Conservation (phyloP, 2,797 vertebrate genomes). For the Acestrorhynchus altus region DNA sequence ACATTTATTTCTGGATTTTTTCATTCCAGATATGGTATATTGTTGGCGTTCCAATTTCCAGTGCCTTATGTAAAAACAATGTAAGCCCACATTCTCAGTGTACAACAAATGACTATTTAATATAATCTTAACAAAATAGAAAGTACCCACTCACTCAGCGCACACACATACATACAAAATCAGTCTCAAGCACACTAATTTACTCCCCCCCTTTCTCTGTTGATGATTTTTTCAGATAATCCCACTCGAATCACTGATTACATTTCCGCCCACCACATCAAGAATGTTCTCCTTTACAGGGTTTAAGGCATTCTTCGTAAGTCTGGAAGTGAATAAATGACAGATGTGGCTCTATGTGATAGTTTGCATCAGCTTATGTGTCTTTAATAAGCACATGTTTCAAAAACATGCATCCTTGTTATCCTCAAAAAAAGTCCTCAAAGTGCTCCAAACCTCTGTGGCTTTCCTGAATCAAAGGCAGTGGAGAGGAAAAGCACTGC, state of each 20-base stretch:
- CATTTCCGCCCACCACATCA: not conserved
- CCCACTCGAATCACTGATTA: constrained; percentile 12
- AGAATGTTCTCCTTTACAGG: not conserved
- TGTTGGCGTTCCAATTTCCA: not conserved
- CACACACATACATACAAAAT: not conserved
- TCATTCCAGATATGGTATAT: not conserved
- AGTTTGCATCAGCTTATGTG: constrained; percentile 7
- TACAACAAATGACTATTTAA: not conserved
- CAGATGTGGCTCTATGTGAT: not conserved
- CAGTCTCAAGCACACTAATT: not conserved
- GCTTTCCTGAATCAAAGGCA: constrained; percentile 34
- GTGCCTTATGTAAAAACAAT: not conserved
- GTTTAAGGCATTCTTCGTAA: not conserved
- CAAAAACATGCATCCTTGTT: constrained; percentile 13
- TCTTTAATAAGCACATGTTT: not conserved
- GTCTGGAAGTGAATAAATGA: not conserved
- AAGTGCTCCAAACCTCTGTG: constrained; percentile 28
- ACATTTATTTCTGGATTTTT: not conserved
- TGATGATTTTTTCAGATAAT: not conserved
- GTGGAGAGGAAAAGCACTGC: constrained; percentile 27
- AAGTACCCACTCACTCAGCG: not conserved
- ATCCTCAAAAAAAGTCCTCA: constrained; percentile 8
- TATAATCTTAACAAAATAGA: not conserved
- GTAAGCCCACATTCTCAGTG: not conserved
- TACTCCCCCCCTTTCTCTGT: not conserved